Base-by-base conservation (phyloP, 2,113 vertebrate genomes). In the Varanus komodoensis region DNA sequence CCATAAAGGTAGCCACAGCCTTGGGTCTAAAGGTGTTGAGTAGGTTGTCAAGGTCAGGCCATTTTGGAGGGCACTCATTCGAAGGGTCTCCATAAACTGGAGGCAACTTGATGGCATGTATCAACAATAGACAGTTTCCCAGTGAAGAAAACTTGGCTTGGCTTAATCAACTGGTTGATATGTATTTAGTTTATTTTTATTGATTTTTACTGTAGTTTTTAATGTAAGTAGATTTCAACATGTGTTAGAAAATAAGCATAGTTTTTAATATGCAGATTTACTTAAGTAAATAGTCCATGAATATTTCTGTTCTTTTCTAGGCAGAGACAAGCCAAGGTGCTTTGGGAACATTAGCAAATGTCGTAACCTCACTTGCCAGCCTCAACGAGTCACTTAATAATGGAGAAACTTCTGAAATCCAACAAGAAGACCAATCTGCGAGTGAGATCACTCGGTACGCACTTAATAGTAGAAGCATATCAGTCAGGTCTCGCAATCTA, bases 301-400 rank as follows among this genome's bases (percentile, higher is more conserved):
- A 87, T 87, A 57, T 0, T 92, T 82, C 95, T 94, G 73, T 44
- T 90, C 23, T 71, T 77, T 88, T 90, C 84, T 91, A 99, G 99
- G 97, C 98, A 90, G 99, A 99, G 92, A 98, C 98, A 78, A 98
- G 97, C 90, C 99, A 99, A 77, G 98, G 99, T 89, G 99, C 98
- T 95, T 96, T 99, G 95, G 98, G 99, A 91, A 99, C 99, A 0
- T 94, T 99, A 89, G 99, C 99, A 92, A 99, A 99, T 90, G 99
- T 99, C 85, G 99, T 99, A 93, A 99, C 99, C 14, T 99, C 99
- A 75, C 97, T 99, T 91, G 99, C 99, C 93, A 99, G 97, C 95
- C 97, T 99, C 82, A 98, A 96, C n/a, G 98, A 99, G 87, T 98
- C 98, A 64, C 95, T 99, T 85, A 99, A 98, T 97, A 99, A 99